A percentile compares a stretch with the other conserved stretches of the same genome.
These are phyloP conservation scores for Notothenia coriiceps DNA, from an alignment of 2,113 vertebrate species.

Conservation along the genomic window DNA sequence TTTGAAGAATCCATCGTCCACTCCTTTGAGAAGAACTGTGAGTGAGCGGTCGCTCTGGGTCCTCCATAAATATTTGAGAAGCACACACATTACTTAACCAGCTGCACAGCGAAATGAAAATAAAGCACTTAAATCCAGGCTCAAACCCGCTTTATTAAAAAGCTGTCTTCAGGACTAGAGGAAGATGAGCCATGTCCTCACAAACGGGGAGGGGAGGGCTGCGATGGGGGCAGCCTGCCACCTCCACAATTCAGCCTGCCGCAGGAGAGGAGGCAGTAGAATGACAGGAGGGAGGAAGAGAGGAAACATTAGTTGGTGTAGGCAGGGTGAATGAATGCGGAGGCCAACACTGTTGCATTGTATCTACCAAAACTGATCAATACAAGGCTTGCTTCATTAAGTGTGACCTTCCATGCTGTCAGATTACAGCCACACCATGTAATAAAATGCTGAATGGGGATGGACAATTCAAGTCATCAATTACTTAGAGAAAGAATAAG, in stretches of 20 bases:
- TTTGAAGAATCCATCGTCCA: conserved; percentile 23
- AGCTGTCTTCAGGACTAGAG: conserved; percentile 44
- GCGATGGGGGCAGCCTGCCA: conserved; percentile 21
- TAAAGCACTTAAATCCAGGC: conserved; percentile 68
- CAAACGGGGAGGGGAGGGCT: conserved; percentile 17
- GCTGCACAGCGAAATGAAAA: conserved; percentile 68
- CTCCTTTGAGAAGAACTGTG: conserved; percentile 15
- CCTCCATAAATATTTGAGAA: conserved; percentile 79
- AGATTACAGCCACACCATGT: neutral
- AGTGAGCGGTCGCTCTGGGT: conserved; percentile 15
- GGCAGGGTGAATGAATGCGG: neutral
- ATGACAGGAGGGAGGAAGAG: neutral
- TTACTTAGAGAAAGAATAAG: neutral
- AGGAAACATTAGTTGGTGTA: neutral
- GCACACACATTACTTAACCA: conserved; percentile 56
- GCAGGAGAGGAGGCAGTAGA: neutral
- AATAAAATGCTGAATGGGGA: neutral
- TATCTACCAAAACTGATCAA: neutral
- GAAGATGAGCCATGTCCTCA: conserved; percentile 48
- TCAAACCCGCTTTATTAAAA: conserved; percentile 73
- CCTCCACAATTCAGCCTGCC: conserved; percentile 37
- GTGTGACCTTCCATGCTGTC: neutral
- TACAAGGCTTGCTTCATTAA: neutral
- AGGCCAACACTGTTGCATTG: neutral
- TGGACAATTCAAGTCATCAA: neutral